Evolutionary conservation across 2,888 invertebrate genomes (phyloP), one percentile per base, ranked within the genome.

Genomic region (Eupeodes latifasciatus): DNA sequence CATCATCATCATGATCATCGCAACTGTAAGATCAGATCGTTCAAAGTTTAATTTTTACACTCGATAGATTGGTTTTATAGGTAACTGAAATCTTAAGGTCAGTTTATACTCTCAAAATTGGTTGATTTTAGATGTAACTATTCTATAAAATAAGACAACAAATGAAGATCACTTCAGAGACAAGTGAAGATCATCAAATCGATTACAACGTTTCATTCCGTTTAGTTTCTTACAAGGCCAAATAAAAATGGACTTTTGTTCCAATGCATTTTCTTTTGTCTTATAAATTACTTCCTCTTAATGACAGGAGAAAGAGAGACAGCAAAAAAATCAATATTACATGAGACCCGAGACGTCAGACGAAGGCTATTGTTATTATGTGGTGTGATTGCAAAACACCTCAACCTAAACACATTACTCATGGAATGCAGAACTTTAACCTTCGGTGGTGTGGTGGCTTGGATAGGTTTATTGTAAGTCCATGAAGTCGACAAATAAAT

Each of bases 391-490:
- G 11, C 72, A 72, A 59, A 72, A 72, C 72, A 72, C n/a, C 53
- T 75, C 51, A 71, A 84, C 79, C 53, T 75, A 44, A 71, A 84
- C 79, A 76, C 57, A 59, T 75, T 40, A 57, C 44, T 16, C 34
- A 76, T 72, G 72, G 81, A 81, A 85, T 85, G 85, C 85, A 85
- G 81, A 81, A 78, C 72, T 85, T 81, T 78, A 77, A 81, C 81
- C 85, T 85, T 81, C 81, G 19, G 10, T 71, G 12, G 40, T n/a
- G 36, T n/a, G 19, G 16, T n/a, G 44, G 16, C 51, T 34, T 36
- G n/a, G 16, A 16, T 36, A n/a, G 16, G 69, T 10, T 5, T 19
- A 11, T 40, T 40, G 0, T 11, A 49, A 27, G 47, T 19, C 27
- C 47, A 19, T 6, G 49, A 4, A 9, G 44, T 27, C 12, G 19